Conservation (phyloP, 2,113 vertebrate genomes). For the Larimichthys crocea region DNA sequence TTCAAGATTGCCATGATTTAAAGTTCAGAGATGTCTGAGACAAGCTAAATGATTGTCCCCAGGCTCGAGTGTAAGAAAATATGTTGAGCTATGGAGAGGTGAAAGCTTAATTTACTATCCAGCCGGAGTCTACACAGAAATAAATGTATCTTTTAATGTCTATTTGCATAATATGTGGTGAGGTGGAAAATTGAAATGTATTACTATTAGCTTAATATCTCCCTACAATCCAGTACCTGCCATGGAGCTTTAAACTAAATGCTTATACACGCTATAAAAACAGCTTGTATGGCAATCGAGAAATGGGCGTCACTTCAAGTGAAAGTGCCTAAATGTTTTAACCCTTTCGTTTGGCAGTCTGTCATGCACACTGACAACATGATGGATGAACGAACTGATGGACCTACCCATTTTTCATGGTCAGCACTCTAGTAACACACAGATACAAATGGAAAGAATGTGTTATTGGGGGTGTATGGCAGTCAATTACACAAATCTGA, state of each 20-base stretch:
- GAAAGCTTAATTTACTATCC: constrained; percentile 36
- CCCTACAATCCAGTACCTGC: not conserved
- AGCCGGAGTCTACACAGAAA: constrained; percentile 3
- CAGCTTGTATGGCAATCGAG: constrained; percentile 57
- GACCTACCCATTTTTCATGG: constrained; percentile 90
- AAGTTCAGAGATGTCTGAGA: constrained; percentile 48
- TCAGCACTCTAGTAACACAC: constrained; percentile 88
- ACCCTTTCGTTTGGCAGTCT: constrained; percentile 45
- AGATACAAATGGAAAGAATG: constrained; percentile 81
- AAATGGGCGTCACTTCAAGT: constrained; percentile 72
- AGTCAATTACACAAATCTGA: constrained; percentile 64
- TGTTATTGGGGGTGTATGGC: constrained; percentile 61
- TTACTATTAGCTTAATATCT: constrained; percentile 27
- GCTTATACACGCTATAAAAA: constrained; percentile 11
- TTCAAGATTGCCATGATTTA: constrained; percentile 68
- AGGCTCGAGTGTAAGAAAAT: not conserved
- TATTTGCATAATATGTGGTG: constrained; percentile 31
- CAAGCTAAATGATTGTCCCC: constrained; percentile 49
- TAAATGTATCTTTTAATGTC: constrained; percentile 26
- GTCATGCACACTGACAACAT: constrained; percentile 82
- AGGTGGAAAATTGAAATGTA: constrained; percentile 21
- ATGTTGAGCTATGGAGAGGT: not conserved
- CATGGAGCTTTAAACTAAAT: constrained; percentile 2
- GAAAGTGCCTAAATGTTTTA: constrained; percentile 67
- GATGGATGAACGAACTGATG: constrained; percentile 77